A percentile compares a stretch with the other conserved stretches of the same genome.
Conservation (phyloP, 1,140 invertebrate species). For the Cydia amplana region DNA sequence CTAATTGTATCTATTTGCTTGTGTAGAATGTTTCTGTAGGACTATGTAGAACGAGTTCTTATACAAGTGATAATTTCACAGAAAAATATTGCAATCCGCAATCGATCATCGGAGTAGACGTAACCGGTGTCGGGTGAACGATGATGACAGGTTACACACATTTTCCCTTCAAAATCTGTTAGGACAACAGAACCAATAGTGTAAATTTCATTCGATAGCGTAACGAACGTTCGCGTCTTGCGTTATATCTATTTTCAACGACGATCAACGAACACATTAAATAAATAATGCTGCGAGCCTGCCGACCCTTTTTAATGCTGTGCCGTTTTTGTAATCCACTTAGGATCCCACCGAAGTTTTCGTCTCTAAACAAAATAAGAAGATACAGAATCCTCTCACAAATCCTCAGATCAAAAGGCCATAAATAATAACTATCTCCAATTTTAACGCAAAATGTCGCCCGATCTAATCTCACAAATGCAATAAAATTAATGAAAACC, state of each 20-base stretch:
- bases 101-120: conserved; percentile 12
- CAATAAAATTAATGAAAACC: conserved; percentile 32
- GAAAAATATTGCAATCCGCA: background rate
- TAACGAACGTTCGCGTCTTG: no score
- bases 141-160: conserved; percentile 5
- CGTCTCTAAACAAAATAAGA: background rate
- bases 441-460: conserved; percentile 25
- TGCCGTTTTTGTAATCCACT: conserved; percentile 5
- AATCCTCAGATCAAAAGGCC: conserved; percentile 4
- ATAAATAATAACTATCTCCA: conserved; percentile 22
- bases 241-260: no score
- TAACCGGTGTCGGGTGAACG: background rate
- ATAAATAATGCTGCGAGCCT: background rate
- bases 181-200: background rate
- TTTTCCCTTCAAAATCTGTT: conserved; percentile 11
- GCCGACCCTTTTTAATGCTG: background rate
- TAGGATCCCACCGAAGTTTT: background rate
- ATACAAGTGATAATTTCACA: background rate
- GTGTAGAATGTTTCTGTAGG: background rate
- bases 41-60: background rate
- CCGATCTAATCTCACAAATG: conserved; percentile 24
- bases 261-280: no score
- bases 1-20: no score
- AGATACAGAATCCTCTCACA: background rate
- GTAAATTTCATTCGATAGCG: no score